These are phyloP conservation scores for Trichonephila clavata DNA, from an alignment of 1,140 invertebrate species.

Conservation along the genomic window DNA sequence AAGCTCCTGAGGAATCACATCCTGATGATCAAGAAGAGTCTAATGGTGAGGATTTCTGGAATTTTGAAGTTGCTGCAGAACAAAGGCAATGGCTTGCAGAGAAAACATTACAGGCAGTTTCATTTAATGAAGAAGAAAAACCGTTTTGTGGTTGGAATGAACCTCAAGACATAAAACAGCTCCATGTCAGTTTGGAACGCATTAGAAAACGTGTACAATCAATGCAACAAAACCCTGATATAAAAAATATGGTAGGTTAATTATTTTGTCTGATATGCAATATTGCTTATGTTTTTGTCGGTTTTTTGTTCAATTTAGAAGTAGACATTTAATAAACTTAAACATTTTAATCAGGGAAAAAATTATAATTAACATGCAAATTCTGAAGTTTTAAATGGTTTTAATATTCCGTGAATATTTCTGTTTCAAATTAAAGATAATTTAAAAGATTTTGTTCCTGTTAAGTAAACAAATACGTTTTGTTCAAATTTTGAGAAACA, in stretches of 20 bases:
- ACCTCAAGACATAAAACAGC: slow-evolving; percentile 7
- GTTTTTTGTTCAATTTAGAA: no score
- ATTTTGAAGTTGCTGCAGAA: not conserved
- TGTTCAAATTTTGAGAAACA: no score
- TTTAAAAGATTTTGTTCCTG: no score
- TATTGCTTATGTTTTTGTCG: no score
- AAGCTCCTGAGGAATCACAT: not conserved
- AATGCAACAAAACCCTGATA: slow-evolving; percentile 30
- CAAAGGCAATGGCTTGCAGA: not conserved
- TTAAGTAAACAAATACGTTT: no score
- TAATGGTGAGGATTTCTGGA: not conserved
- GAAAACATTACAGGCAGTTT: not conserved
- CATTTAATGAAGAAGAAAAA: not conserved
- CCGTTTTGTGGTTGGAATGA: not conserved
- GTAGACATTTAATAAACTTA: no score
- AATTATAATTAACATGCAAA: no score
- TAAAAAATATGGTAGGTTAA: slow-evolving; percentile 43
- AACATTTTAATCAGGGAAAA: no score
- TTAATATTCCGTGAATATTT: no score
- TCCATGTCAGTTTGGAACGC: not conserved
- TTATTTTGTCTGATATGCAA: not conserved
- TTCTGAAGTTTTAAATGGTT: no score
- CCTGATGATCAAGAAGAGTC: not conserved
- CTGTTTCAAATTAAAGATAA: no score
- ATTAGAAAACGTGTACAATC: slow-evolving; percentile 34